Percentiles rank a stretch among this genome's conserved stretches.
Conservation (phyloP, 2,888 invertebrate species). For the Microctonus aethiopoides region DNA sequence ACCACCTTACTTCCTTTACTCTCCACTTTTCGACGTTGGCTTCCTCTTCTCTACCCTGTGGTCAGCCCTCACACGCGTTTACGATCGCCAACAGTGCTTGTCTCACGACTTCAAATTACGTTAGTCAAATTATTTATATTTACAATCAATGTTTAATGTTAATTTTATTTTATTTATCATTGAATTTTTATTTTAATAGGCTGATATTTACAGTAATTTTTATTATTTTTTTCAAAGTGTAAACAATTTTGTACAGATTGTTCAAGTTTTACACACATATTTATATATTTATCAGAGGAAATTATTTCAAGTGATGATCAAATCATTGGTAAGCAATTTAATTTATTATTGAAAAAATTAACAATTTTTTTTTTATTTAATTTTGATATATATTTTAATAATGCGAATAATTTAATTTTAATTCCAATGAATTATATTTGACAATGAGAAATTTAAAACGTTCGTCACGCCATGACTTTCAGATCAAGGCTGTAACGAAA, state of each 20-base stretch:
- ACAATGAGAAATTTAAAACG: conserved; percentile 19
- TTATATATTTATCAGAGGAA: no score
- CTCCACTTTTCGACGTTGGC: conserved; percentile 29
- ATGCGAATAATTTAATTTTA: background rate
- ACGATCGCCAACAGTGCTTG: conserved; percentile 28
- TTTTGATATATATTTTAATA: background rate
- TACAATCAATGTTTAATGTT: background rate
- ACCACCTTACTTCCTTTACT: conserved; percentile 36
- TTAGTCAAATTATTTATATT: conserved; percentile 17
- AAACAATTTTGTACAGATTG: background rate
- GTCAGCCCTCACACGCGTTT: conserved; percentile 36
- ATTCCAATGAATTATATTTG: background rate
- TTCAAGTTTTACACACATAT: background rate
- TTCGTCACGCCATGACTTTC: conserved; percentile 25
- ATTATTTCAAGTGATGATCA: background rate
- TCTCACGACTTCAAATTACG: conserved; percentile 26
- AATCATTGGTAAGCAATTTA: background rate
- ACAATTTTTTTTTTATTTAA: no score
- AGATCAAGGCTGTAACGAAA: conserved; percentile 32
- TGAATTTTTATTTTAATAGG: background rate
- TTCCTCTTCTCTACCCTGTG: conserved; percentile 33
- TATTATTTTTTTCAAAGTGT: background rate
- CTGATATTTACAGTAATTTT: background rate
- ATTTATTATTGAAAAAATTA: background rate
- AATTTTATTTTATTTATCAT: background rate